Evolutionary conservation across 2,888 invertebrate genomes (phyloP), one percentile per base, ranked within the genome.

Genomic region (Taenaris catops): DNA sequence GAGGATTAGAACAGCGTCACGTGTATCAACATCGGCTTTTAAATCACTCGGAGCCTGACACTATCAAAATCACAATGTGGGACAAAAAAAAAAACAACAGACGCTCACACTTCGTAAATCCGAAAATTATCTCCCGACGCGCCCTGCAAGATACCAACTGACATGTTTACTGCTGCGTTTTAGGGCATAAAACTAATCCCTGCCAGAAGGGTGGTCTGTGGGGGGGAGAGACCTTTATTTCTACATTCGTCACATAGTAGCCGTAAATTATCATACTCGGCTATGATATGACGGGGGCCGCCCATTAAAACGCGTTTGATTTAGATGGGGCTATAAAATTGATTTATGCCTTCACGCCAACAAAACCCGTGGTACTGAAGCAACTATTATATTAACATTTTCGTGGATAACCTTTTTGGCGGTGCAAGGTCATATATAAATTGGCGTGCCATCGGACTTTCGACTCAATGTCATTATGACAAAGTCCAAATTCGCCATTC

Each of bases 301-400:
- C 83, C 87, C 87, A 87, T 87, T 87, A 87, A 87, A 87, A 87
- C 83, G 79, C 84, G 87, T 86, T 87, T 87, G 87, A 87, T 87
- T 87, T 87, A 87, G 87, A 87, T 86, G 83, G 84, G 86, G 79
- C 87, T 78, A 87, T 87, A 87, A 87, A 87, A 87, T 87, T 87
- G 87, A 87, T 87, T 87, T 87, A 87, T 87, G 86, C 76, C 62
- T 81, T 87, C 84, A 83, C 87, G 87, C 87, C 79, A 86, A 84
- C 86, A 84, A 84, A 83, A 79, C 80, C 83, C 83, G 79, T 81
- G 74, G 76, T 71, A 81, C 83, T 80, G 83, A 81, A 80, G 80
- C 80, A 84, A 86, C 86, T 86, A 86, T 86, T 81, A 84, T 83
- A 84, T 84, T 86, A 86, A 84, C 86, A 86, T 86, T 86, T 86